A percentile compares a stretch with the other conserved stretches of the same genome.
Evolutionary conservation across 2,113 vertebrate species (phyloP).

Genomic region (Gasterosteus aculeatus): DNA sequence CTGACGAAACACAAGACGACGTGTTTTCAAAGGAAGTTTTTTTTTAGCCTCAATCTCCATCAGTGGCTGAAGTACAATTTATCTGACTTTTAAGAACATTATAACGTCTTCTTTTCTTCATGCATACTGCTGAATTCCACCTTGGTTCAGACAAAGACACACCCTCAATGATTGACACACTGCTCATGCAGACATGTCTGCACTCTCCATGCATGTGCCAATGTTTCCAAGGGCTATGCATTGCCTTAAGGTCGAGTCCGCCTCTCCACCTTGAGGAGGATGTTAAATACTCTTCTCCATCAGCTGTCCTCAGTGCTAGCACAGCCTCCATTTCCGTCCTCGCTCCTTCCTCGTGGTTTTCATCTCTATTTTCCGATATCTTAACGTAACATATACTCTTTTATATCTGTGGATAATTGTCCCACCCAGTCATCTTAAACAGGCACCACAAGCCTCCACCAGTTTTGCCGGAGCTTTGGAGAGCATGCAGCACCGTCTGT

Average conservation of each 20-base stretch:
- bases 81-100: not conserved
- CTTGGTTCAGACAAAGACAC: not conserved
- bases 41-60: conserved; percentile 18
- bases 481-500: conserved; percentile 60
- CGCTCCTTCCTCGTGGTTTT: not conserved
- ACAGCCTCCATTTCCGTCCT: conserved; percentile 36
- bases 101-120: not conserved
- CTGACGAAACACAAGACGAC: not conserved
- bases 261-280: conserved; percentile 48
- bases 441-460: conserved; percentile 44
- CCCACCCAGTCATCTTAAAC: conserved; percentile 21
- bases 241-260: conserved; percentile 73
- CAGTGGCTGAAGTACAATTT: conserved; percentile 4
- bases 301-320: conserved; percentile 33
- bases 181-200: conserved; percentile 50
- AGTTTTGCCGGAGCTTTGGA: conserved; percentile 55
- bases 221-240: conserved; percentile 83
- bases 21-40: not conserved
- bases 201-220: conserved; percentile 76
- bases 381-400: conserved; percentile 5
- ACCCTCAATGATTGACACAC: conserved; percentile 23
- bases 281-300: conserved; percentile 24
- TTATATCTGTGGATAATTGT: conserved; percentile 18
- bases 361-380: not conserved
- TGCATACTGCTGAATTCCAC: conserved; percentile 2